Percentiles rank a stretch among this genome's conserved stretches.
Evolutionary conservation across 1,140 invertebrate genomes (phyloP).

Genomic region (Planococcus citri): DNA sequence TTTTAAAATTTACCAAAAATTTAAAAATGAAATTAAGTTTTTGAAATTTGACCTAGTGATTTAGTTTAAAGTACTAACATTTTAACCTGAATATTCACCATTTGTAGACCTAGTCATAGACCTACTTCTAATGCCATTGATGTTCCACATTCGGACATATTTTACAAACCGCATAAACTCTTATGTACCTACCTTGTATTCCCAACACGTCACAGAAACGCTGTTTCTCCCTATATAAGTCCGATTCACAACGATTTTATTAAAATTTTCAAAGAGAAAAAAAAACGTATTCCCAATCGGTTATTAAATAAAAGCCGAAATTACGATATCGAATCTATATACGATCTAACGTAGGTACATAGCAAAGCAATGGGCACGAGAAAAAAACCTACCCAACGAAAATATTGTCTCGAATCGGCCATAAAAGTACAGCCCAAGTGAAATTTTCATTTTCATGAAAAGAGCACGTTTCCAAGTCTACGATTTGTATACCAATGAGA

Average conservation of each 20-base stretch:
- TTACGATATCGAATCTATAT: not conserved
- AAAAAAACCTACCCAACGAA: not conserved
- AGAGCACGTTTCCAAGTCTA: not conserved
- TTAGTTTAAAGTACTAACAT: too few species aligned
- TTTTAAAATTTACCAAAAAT: too few species aligned
- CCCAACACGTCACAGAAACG: too few species aligned
- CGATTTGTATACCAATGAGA: constrained; percentile 7
- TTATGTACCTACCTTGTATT: too few species aligned
- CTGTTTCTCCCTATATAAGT: too few species aligned
- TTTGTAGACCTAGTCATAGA: too few species aligned
- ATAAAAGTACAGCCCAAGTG: not conserved
- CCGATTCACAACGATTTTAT: not conserved
- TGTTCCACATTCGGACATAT: too few species aligned
- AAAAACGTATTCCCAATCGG: not conserved
- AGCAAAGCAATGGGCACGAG: not conserved
- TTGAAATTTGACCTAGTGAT: too few species aligned
- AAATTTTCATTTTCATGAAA: not conserved
- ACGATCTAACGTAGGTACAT: not conserved
- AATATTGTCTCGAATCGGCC: not conserved
- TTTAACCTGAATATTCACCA: too few species aligned
- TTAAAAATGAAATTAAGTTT: too few species aligned
- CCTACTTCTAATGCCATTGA: too few species aligned
- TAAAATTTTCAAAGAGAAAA: not conserved
- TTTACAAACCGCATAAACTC: too few species aligned
- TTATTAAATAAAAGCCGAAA: not conserved